A percentile compares a stretch with the other conserved stretches of the same genome.
These are phyloP conservation scores for Drosophila kokeensis DNA, from an alignment of 2,888 invertebrate genomes.

Conservation along the genomic window DNA sequence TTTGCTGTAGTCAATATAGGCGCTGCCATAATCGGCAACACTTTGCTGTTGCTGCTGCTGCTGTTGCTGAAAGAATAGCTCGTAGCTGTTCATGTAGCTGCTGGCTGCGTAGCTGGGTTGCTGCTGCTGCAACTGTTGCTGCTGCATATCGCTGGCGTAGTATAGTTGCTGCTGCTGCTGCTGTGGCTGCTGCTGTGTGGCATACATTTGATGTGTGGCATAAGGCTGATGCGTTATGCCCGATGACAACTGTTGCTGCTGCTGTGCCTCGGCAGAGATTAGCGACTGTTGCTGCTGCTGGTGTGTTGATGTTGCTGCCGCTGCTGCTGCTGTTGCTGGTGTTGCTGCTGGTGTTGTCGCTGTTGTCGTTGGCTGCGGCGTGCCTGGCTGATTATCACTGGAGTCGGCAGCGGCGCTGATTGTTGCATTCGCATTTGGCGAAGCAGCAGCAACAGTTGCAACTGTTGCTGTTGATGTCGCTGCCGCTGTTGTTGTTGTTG, in stretches of 20 bases:
- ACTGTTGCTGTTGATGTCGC: constrained; percentile 30
- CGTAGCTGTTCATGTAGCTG: constrained; percentile 83
- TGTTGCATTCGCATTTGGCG: constrained; percentile 77
- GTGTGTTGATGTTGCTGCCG: constrained; percentile 85
- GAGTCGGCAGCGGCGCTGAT: constrained; percentile 91
- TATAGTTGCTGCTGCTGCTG: constrained; percentile 84
- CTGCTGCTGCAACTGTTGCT: constrained; percentile 63
- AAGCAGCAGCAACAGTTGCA: constrained; percentile 35
- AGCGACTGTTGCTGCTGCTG: constrained; percentile 83
- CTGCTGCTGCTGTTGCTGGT: constrained; percentile 76
- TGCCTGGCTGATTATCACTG: constrained; percentile 87
- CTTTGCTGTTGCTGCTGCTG: constrained; percentile 69
- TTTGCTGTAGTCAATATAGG: constrained; percentile 65
- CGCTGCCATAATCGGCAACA: constrained; percentile 53
- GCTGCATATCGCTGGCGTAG: constrained; percentile 67
- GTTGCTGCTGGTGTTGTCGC: constrained; percentile 86
- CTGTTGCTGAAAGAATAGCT: constrained; percentile 84
- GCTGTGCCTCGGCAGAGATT: constrained; percentile 66
- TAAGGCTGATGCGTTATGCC: constrained; percentile 77
- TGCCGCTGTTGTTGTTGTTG: constrained; percentile 23
- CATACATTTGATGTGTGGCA: constrained; percentile 71
- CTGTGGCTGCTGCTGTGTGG: constrained; percentile 85
- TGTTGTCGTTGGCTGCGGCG: constrained; percentile 82
- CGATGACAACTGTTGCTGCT: constrained; percentile 85
- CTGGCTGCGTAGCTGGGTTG: constrained; percentile 65